These are phyloP conservation scores for Centropus bengalensis DNA, from an alignment of 2,113 vertebrate genomes.

Conservation along the genomic window DNA sequence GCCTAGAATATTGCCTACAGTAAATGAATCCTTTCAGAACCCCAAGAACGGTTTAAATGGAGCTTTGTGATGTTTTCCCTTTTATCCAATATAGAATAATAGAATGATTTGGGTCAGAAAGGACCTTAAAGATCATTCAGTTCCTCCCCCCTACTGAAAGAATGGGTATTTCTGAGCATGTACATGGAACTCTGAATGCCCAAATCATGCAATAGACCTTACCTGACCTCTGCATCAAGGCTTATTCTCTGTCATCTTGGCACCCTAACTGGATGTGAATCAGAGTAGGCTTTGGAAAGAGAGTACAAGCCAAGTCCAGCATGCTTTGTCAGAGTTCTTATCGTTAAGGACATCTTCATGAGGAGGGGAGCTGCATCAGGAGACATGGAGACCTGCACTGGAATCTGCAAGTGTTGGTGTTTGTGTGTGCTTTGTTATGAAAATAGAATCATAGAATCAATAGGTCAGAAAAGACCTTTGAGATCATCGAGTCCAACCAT, in stretches of 20 bases:
- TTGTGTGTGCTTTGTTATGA: background rate
- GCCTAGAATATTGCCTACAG: background rate
- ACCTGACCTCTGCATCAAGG: background rate
- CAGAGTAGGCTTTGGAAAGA: background rate
- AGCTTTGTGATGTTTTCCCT: background rate
- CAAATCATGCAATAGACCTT: background rate
- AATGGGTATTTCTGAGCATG: background rate
- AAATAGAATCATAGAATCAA: background rate
- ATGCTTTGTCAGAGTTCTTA: background rate
- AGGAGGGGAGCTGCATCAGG: background rate
- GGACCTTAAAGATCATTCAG: too few relatives aligned
- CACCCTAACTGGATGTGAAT: background rate
- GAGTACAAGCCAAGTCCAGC: background rate
- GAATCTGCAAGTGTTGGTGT: background rate
- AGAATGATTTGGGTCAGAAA: too few relatives aligned
- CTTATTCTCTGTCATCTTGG: background rate
- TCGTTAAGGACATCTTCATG: background rate
- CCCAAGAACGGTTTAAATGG: background rate
- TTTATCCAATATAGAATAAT: background rate
- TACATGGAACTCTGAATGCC: background rate
- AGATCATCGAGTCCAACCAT: too few relatives aligned
- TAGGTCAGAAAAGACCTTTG: too few relatives aligned
- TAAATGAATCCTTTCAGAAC: background rate
- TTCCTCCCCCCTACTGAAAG: background rate
- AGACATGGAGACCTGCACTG: background rate